These are phyloP conservation scores for Pteruthius melanotis DNA, from an alignment of 2,113 vertebrate genomes.

Conservation along the genomic window DNA sequence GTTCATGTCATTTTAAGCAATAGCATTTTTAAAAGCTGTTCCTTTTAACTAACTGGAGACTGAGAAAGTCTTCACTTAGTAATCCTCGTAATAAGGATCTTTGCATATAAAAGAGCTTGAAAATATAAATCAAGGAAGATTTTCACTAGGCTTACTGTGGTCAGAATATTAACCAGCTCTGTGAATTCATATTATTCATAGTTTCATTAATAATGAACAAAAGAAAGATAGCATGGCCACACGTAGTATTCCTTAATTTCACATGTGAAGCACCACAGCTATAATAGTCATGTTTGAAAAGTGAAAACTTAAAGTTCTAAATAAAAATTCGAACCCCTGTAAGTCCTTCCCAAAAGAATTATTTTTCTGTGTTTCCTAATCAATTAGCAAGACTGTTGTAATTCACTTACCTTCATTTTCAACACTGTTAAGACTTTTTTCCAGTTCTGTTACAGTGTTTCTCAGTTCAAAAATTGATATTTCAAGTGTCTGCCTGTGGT, in stretches of 20 bases:
- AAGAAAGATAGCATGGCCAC: background rate
- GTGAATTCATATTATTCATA: background rate
- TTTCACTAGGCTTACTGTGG: background rate
- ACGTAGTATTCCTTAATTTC: background rate
- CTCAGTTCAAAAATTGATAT: conserved; percentile 68
- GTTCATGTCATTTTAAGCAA: background rate
- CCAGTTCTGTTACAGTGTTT: conserved; percentile 63
- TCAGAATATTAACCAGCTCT: background rate
- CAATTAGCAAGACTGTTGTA: background rate
- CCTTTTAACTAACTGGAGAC: background rate
- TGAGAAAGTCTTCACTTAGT: background rate
- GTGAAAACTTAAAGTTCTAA: background rate
- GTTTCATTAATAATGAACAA: background rate
- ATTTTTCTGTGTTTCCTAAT: background rate
- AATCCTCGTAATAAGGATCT: background rate
- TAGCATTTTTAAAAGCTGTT: background rate
- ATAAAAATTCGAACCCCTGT: background rate
- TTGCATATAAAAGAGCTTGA: background rate
- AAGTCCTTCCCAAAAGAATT: background rate
- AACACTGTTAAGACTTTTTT: conserved; percentile 55
- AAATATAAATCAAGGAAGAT: background rate
- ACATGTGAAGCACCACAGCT: background rate
- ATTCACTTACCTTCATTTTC: conserved; percentile 69
- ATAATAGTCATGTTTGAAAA: background rate
- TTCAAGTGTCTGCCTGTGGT: conserved; percentile 67